Percentiles rank a stretch among this genome's conserved stretches.
phyloP scores from a whole-genome alignment of 2,888 invertebrate genomes.

The Drosophila rubida region DNA sequence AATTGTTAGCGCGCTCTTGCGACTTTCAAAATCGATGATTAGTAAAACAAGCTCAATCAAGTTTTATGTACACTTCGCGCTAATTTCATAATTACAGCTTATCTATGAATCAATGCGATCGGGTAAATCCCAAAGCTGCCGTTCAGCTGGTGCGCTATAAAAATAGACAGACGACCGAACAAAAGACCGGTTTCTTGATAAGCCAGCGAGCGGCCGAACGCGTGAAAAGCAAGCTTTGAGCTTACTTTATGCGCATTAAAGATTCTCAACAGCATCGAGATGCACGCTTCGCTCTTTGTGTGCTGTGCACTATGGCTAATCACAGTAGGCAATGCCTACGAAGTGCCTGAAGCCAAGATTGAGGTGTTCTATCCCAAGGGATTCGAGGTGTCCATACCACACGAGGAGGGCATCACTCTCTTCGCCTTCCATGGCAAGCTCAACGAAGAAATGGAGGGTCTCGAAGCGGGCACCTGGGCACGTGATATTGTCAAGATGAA shows the following conservation, averaged over 20 bases:
- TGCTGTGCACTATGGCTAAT: slow-evolving; percentile 24
- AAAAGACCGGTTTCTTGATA: slow-evolving; percentile 62
- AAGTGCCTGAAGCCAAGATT: slow-evolving; percentile 85
- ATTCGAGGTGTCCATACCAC: slow-evolving; percentile 86
- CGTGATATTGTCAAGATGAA: slow-evolving; percentile 88
- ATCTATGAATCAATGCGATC: neutral
- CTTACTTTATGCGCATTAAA: slow-evolving; percentile 52
- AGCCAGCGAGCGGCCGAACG: slow-evolving; percentile 29
- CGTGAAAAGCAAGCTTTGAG: slow-evolving; percentile 5
- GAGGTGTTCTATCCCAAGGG: slow-evolving; percentile 86
- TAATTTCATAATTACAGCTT: neutral
- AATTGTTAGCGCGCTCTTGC: neutral
- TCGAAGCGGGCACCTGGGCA: slow-evolving; percentile 89
- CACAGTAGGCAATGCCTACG: slow-evolving; percentile 67
- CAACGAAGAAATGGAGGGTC: slow-evolving; percentile 89
- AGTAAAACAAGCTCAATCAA: neutral
- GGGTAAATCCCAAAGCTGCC: neutral
- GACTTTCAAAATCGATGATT: neutral
- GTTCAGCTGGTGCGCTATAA: neutral
- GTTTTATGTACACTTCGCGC: neutral
- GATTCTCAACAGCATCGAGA: slow-evolving; percentile 31
- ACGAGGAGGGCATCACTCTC: slow-evolving; percentile 88
- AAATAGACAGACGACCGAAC: neutral
- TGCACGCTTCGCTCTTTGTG: slow-evolving; percentile 17
- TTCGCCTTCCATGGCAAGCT: slow-evolving; percentile 92